Base-by-base conservation (phyloP, 2,888 invertebrate genomes). In the Entomobrya proxima region DNA sequence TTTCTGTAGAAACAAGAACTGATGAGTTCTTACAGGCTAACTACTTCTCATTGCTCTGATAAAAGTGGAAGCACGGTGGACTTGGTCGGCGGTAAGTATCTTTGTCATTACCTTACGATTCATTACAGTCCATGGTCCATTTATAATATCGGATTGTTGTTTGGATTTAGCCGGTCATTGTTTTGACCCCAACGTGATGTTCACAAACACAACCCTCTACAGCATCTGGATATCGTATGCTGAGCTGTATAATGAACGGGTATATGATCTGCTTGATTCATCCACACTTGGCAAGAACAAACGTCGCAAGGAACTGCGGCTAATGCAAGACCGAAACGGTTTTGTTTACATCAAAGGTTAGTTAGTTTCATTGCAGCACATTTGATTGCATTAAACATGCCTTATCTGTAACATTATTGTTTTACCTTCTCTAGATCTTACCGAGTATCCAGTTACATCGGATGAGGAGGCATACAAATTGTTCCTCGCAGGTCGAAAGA, bases 221-320 rank as follows among this genome's bases (percentile, higher is more conserved):
- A 91, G 92, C 30, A 92, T 96, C 0, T 96, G 97, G 97, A 94
- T 98, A 18, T 96, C 97, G 0, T 97, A 96, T 92, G 95, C 95
- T 0, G 98, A 98, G 92, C 96, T 98, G 58, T 98, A 98, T 92
- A 98, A 98, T 91, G 98, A 98, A 91, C 93, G 94, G 0, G 94
- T 98, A 18, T 96, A 95, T 91, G 98, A 98, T 92, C 92, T 98
- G 27, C 92, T 98, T 44, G 69, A 67, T 15, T 6, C 52, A 21
- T 32, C 67, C 0, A 47, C 47, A 9, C 69, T 79, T 40, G 79
- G 79, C 7, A 88, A 87, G 44, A 91, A 91, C 76, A 74, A 55
- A 91, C 85, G 85, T 11, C 80, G 92, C 30, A 91, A 91, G 27
- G 92, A 93, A 0, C 91, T 95, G 0, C 94, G 94, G 90, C 91